Evolutionary conservation across 2,113 vertebrate genomes (phyloP), one percentile per base, ranked within the genome.

Genomic region (Setophaga kirtlandii): DNA sequence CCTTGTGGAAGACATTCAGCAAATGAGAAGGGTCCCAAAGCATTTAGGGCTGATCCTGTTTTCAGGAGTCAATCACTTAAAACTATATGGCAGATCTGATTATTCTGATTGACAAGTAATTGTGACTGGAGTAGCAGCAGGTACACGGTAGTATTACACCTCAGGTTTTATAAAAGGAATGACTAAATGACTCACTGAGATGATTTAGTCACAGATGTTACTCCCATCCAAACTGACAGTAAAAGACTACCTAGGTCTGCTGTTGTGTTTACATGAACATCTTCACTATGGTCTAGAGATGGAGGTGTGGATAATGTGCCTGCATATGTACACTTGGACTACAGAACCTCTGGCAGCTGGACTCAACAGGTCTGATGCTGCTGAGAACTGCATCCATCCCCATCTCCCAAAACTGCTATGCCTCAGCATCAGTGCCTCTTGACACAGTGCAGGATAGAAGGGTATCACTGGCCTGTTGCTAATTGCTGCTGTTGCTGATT

Each of bases 391-490:
- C 28, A 53, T n/a, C 19, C 19, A 9, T 22, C 69, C 20, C 35
- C 7, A 78, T 5, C 10, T 50, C 21, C 39, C 42, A 25, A 35
- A 25, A 78, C 19, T 1, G 1, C 11, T 11, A 46, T 0, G 0
- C 31, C 75, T 73, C 47, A 59, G 4, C 33, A 35, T 39, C 49
- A 42, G 27, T 74, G 33, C 7, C 27, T n/a, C 46, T 56, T 42
- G 42, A 19, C 17, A 35, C 41, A 52, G 31, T 6, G 3, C 10
- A 44, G 68, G 20, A 47, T 30, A 53, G 35, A 70, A 65, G 17
- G 21, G 11, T 21, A 8, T 12, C 14, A 2, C 10, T 79, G 30
- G 5, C 15, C 21, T 74, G n/a, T 69, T 62, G 6, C 33, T 46
- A 37, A 20, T 25, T 63, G 14, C n/a, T 80, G 4, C 39, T 55